These are phyloP conservation scores for Zoanthus sociatus DNA, from an alignment of 92 coral and sea anemone species.

Conservation along the genomic window DNA sequence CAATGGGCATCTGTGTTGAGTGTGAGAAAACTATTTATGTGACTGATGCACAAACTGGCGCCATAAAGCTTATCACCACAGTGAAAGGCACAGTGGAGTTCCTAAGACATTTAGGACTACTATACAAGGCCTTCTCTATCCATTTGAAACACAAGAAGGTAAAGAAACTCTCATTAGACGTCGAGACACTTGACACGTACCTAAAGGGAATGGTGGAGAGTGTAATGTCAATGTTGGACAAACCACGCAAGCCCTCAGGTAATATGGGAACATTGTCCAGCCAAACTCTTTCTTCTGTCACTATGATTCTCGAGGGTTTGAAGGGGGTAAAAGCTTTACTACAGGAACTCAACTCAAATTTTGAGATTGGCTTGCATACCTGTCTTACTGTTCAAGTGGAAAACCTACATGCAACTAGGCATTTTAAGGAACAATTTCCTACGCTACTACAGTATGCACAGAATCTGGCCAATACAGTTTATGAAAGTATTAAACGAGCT, in stretches of 20 bases:
- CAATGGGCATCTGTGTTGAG: slow-evolving; percentile 75
- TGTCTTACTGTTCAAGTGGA: slow-evolving; percentile 57
- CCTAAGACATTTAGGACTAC: slow-evolving; percentile 56
- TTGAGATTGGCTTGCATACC: slow-evolving; percentile 41
- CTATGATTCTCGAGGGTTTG: slow-evolving; percentile 60
- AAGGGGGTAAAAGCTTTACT: slow-evolving; percentile 46
- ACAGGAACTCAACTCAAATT: slow-evolving; percentile 53
- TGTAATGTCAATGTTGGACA: neutral
- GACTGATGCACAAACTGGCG: slow-evolving; percentile 61
- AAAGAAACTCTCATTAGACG: slow-evolving; percentile 41
- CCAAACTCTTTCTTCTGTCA: slow-evolving; percentile 53
- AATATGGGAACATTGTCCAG: slow-evolving; percentile 28
- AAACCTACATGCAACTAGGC: slow-evolving; percentile 59
- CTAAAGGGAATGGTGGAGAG: neutral
- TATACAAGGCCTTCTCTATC: slow-evolving; percentile 64
- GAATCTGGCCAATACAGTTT: slow-evolving; percentile 30
- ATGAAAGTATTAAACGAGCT: slow-evolving; percentile 30
- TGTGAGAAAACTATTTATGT: slow-evolving; percentile 55
- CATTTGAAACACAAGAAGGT: slow-evolving; percentile 62
- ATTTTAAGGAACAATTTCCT: slow-evolving; percentile 55
- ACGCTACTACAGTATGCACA: slow-evolving; percentile 37
- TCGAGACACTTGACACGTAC: neutral
- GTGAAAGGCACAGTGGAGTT: slow-evolving; percentile 49
- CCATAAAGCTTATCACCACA: slow-evolving; percentile 56
- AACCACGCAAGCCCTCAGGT: slow-evolving; percentile 25